Evolutionary conservation across 2,888 invertebrate species (phyloP).

Genomic region (Lydus trimaculatus): DNA sequence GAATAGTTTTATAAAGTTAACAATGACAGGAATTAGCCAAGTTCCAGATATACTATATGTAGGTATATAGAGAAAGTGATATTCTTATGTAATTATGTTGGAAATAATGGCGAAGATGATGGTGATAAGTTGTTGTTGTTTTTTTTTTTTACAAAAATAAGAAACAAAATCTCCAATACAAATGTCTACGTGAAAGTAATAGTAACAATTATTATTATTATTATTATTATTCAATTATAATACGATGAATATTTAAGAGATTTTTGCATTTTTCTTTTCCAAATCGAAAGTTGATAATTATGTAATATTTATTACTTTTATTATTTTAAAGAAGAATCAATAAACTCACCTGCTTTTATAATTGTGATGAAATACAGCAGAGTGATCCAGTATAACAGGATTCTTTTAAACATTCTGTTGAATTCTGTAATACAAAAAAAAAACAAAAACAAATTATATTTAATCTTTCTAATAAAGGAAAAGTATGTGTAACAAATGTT

Average conservation of each 20-base stretch:
- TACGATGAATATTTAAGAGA: neutral
- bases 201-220: neutral
- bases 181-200: neutral
- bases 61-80: neutral
- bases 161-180: too few relatives aligned
- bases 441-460: too few relatives aligned
- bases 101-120: neutral
- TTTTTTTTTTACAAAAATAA: too few relatives aligned
- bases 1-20: neutral
- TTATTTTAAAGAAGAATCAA: neutral
- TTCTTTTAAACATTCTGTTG: neutral
- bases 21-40: conserved; percentile 1
- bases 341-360: neutral
- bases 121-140: neutral
- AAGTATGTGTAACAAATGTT: neutral
- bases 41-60: neutral
- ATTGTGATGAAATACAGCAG: neutral
- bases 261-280: neutral
- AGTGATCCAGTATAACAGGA: neutral
- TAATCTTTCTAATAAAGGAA: neutral
- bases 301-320: neutral
- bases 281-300: neutral
- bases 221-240: too few relatives aligned
- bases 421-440: neutral
- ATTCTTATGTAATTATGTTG: conserved; percentile 1